Evolutionary conservation across 2,797 vertebrate species (phyloP), one percentile per base, ranked within the genome.

Genomic region (Microctenopoma stevenorrisi): DNA sequence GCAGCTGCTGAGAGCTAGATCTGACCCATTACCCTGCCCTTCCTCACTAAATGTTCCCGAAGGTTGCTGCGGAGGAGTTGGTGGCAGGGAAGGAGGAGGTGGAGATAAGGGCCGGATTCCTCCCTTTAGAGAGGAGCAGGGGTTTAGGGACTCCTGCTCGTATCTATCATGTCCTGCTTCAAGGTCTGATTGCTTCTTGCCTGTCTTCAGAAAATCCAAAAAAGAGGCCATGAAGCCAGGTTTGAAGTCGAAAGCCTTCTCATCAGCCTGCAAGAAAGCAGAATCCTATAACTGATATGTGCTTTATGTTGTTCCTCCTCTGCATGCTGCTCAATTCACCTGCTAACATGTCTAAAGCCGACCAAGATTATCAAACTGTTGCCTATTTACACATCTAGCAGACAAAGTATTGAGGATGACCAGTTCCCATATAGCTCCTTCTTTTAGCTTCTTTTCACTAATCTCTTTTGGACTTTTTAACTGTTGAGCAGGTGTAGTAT

Each of bases 191-290:
- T 87, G 95, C 62, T 95, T 95, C 64, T 96, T 97, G 51, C 96
- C 95, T 0, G 95, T 95, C 79, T 97, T 97, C 55, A 98, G 89
- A 72, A 97, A 97, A 80, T 98, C 96, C 86, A 97, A 52, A 87
- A 98, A 97, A 30, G 96, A 97, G 9, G 95, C 95, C 94, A 97
- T 96, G 78, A 98, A 96, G 25, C 95, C 95, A 0, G 96, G 95
- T 83, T 96, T 97, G 88, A 96, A 94, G 89, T 97, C 96, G 0
- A 95, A 94, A 64, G 94, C 89, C 47, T 96, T 96, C 58, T 96
- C 96, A 30, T 97, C 96, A 64, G 93, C 90, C 93, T 96, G 84
- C 3, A 77, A 70, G 51, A 72, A 33, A 72, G 10, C 33, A 72
- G 1, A 62, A 4, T 18, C 18, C 22, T 35, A 57, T 68, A n/a